A percentile compares a stretch with the other conserved stretches of the same genome.
phyloP scores from a whole-genome alignment of 2,888 invertebrate species.

The Zygogramma bicolorata region DNA sequence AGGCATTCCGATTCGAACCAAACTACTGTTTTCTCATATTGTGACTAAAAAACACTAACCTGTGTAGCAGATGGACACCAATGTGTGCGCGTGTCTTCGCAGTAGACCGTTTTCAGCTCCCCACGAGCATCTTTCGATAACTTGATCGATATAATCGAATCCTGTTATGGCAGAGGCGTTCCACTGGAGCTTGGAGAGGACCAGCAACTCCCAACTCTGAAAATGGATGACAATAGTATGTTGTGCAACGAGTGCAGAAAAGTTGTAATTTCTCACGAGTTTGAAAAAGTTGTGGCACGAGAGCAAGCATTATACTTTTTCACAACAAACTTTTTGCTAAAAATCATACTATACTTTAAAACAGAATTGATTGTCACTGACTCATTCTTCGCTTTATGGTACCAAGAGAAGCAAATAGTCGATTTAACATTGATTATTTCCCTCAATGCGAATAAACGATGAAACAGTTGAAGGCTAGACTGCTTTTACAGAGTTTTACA shows the following conservation, averaged over 20 bases:
- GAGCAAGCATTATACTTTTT: too few relatives aligned
- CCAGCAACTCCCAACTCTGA: conserved; percentile 85
- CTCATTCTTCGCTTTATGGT: too few relatives aligned
- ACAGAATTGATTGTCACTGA: too few relatives aligned
- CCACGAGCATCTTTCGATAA: conserved; percentile 77
- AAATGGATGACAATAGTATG: conserved; percentile 46
- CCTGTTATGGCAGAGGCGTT: conserved; percentile 83
- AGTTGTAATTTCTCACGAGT: too few relatives aligned
- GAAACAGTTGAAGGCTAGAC: too few relatives aligned
- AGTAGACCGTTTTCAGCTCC: conserved; percentile 73
- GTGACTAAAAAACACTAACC: conserved; percentile 68
- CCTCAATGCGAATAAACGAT: too few relatives aligned
- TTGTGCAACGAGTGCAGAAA: too few relatives aligned
- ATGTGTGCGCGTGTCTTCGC: conserved; percentile 80
- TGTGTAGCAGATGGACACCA: conserved; percentile 83
- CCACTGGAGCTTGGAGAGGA: conserved; percentile 83
- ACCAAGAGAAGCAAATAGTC: too few relatives aligned
- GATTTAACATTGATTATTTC: too few relatives aligned
- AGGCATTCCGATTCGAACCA: neutral
- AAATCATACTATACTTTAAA: too few relatives aligned
- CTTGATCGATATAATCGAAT: conserved; percentile 86
- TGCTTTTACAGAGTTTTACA: too few relatives aligned
- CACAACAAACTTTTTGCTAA: too few relatives aligned
- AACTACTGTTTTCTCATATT: neutral
- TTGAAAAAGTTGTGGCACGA: neutral